A percentile compares a stretch with the other conserved stretches of the same genome.
Evolutionary conservation across 2,888 invertebrate genomes (phyloP).

Genomic region (Ischnura elegans): DNA sequence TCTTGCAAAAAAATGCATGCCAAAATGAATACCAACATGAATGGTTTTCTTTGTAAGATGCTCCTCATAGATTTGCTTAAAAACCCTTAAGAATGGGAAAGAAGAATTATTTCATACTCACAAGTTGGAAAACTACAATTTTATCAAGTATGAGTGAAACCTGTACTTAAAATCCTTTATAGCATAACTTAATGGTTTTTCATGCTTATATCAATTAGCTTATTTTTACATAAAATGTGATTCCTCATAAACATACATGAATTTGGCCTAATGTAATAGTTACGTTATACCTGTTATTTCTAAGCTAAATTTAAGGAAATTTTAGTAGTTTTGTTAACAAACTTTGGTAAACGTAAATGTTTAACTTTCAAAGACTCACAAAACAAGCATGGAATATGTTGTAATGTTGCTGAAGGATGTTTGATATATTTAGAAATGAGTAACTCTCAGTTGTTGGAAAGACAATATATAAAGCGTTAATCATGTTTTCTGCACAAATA

Average conservation of each 20-base stretch:
- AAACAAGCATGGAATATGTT: conserved; percentile 46
- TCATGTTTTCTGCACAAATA: conserved; percentile 66
- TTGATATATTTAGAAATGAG: conserved; percentile 62
- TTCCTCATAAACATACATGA: conserved; percentile 39
- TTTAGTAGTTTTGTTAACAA: conserved; percentile 44
- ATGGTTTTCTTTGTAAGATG: neutral
- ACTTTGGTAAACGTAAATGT: conserved; percentile 47
- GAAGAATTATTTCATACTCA: neutral
- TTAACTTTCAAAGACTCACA: conserved; percentile 45
- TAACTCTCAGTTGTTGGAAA: conserved; percentile 63
- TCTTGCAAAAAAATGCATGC: neutral
- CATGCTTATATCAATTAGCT: conserved; percentile 22
- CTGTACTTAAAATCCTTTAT: neutral
- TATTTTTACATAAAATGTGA: conserved; percentile 54
- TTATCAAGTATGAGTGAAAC: conserved; percentile 39
- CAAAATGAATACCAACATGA: too few relatives aligned
- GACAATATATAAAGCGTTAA: conserved; percentile 66
- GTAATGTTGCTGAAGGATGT: conserved; percentile 49
- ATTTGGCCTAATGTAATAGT: conserved; percentile 61
- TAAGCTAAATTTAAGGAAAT: conserved; percentile 51
- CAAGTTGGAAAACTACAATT: conserved; percentile 21
- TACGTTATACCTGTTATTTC: conserved; percentile 51
- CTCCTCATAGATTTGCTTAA: neutral
- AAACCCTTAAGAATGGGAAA: neutral
- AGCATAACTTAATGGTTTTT: conserved; percentile 38